These are phyloP conservation scores for Drosophila anomelani DNA, from an alignment of 2,888 invertebrate species.

Conservation along the genomic window DNA sequence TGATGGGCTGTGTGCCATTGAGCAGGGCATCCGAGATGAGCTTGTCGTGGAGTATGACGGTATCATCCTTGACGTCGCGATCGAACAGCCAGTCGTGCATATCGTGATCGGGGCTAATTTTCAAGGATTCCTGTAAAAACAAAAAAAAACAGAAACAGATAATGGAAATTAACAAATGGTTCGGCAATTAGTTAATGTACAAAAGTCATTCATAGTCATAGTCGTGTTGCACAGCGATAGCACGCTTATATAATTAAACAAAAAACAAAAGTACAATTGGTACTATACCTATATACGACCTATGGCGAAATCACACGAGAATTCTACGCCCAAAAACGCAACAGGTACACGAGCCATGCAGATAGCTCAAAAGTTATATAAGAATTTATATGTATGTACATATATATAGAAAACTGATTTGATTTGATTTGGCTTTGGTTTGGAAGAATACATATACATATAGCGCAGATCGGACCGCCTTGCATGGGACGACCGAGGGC, in stretches of 20 bases:
- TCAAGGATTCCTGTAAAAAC: constrained; percentile 88
- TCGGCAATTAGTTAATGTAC: constrained; percentile 71
- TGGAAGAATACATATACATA: constrained; percentile 26
- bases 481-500: constrained; percentile 36
- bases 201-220: constrained; percentile 56
- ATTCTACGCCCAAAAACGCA: constrained; percentile 41
- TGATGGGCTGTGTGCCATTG: constrained; percentile 91
- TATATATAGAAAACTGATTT: constrained; percentile 23
- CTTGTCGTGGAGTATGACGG: constrained; percentile 94
- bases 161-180: constrained; percentile 29
- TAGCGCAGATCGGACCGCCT: constrained; percentile 33
- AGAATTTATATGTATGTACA: constrained; percentile 1
- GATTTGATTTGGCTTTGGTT: constrained; percentile 28
- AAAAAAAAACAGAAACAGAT: constrained; percentile 19
- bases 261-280: constrained; percentile 35
- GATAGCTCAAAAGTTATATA: constrained; percentile 36
- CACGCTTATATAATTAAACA: constrained; percentile 70
- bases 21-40: constrained; percentile 89
- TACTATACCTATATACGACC: constrained; percentile 34
- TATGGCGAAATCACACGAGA: constrained; percentile 49
- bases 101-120: constrained; percentile 87
- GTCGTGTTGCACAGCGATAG: constrained; percentile 73
- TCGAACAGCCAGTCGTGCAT: constrained; percentile 90
- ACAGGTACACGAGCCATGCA: constrained; percentile 38
- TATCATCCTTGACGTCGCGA: constrained; percentile 87